Evolutionary conservation across 2,888 invertebrate genomes (phyloP), one percentile per base, ranked within the genome.

Genomic region (Chymomyza fuscimana): DNA sequence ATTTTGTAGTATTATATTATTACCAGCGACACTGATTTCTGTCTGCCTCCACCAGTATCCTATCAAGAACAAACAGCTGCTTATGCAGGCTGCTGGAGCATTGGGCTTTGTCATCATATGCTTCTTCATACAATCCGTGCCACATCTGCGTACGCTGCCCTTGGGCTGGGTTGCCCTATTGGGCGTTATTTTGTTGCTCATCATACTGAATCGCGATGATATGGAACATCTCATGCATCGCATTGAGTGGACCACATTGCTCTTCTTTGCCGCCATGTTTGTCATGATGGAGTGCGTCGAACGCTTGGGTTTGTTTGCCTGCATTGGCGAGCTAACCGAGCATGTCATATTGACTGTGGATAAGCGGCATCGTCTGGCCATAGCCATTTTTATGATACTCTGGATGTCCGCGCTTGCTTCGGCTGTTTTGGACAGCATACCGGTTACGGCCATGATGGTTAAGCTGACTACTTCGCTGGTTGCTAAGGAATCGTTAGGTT

Each of bases 361-460:
- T 59, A 95, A 94, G 86, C 94, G 93, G 54, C 93, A 93, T 4
- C 93, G 94, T 74, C 92, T 95, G 63, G 95, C 94, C 0, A 95
- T 96, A 0, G 96, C 97, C 0, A 94, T 98, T 63, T 89, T 96
- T 9, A 92, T 97, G 15, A 94, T 98, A 78, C 90, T 97, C 3
- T 97, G 97, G 97, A 94, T 96, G 94, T 97, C 97, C 0, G 97
- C 97, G 0, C 64, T 97, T 10, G 95, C 96, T 0, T 97, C 97
- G 15, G 96, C 97, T 0, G 96, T 98, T 85, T 95, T 98, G 1
- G 97, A 98, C 91, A 98, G 97, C 91, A 96, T 98, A 65, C 97
- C 98, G 0, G 94, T 97, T 65, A 96, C 97, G 0, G 97, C 97
- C 0, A 97, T 98, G 95, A 98, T 98, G 97, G 94, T 98, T 0